phyloP scores from a whole-genome alignment of 2,888 invertebrate species.

The Meteorus colon region DNA sequence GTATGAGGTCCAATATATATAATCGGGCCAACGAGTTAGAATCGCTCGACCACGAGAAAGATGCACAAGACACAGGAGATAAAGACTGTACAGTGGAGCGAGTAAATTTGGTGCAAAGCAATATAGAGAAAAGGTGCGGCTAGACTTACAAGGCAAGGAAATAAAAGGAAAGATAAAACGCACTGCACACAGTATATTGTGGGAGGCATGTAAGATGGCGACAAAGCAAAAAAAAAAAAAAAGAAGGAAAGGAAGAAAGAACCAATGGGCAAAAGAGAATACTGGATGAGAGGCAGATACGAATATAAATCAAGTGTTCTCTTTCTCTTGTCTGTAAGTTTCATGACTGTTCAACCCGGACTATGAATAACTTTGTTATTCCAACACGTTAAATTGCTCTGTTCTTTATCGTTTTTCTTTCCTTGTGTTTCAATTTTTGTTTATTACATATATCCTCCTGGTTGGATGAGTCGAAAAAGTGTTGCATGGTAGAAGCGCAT shows the following conservation, averaged over 20 bases:
- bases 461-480: background rate
- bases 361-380: constrained; percentile 57
- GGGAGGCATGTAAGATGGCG: constrained; percentile 19
- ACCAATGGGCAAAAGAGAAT: constrained; percentile 36
- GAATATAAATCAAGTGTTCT: constrained; percentile 53
- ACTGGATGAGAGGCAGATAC: constrained; percentile 38
- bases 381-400: constrained; percentile 54
- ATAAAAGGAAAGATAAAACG: background rate
- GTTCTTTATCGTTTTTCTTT: constrained; percentile 50
- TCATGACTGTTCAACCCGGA: constrained; percentile 48
- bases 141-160: background rate
- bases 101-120: background rate
- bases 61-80: background rate
- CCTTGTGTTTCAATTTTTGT: background rate
- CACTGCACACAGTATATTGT: background rate
- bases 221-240: background rate
- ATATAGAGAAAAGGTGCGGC: constrained; percentile 11
- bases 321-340: constrained; percentile 39
- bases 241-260: background rate
- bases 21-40: constrained; percentile 1
- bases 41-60: constrained; percentile 1
- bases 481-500: background rate
- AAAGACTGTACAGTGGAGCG: background rate
- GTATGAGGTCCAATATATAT: constrained; percentile 16
- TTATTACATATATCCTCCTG: background rate